Base-by-base conservation (phyloP, 2,888 invertebrate species). In the Drosophila cracens region DNA sequence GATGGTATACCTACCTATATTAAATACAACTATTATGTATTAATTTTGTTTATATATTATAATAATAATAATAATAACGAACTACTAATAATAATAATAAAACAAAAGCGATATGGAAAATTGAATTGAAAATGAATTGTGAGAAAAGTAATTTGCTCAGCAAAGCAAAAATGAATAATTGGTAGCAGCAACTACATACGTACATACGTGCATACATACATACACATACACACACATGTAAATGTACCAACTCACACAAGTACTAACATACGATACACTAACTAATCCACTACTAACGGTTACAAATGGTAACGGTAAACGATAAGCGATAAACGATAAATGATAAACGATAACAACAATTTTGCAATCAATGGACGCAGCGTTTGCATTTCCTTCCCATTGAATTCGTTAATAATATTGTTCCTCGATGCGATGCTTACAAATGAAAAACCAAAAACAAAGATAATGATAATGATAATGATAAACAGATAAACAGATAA, bases 361-460 rank as follows among this genome's bases (percentile, higher is more conserved):
- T 52, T 31, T 43, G 65, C 33, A 27, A 53, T n/a, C 21, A 43
- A 62, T 36, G 54, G 38, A 49, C 21, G 71, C 46, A 29, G 29
- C 73, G 33, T 38, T 53, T 53, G 56, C 73, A 74, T 73, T 79
- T 65, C 48, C 38, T 79, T 65, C 40, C 34, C 43, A 72, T 60
- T 56, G 56, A 76, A 70, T 82, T 87, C 71, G 74, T 70, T 80
- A 70, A 80, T 79, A 73, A 79, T 82, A 25, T 83, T 91, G 89
- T 89, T 91, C 91, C 90, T 91, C 77, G 74, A 91, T 89, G 89
- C 85, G 73, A 85, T 67, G 74, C 73, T 82, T 85, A 65, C 40
- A 63, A 59, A 46, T 18, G 33, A 38, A 66, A 63, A 66, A 57
- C 40, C 27, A 58, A 62, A 27, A 48, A 51, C 27, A 52, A 65